phyloP scores from a whole-genome alignment of 2,888 invertebrate genomes.

The Choreutis nemorana region DNA sequence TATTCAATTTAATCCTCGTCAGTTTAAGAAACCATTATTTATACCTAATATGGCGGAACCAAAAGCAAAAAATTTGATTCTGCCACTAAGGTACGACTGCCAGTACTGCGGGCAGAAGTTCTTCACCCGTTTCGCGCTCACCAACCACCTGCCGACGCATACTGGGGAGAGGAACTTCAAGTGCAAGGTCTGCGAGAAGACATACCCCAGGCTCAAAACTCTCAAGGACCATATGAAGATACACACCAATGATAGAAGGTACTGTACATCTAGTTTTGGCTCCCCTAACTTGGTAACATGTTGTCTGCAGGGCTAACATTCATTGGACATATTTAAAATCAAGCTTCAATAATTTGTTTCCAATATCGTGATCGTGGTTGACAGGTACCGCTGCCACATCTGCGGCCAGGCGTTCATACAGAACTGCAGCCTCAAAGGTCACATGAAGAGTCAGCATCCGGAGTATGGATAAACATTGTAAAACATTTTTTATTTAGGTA shows the following conservation, averaged over 20 bases:
- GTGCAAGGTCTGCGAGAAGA: conserved; percentile 50
- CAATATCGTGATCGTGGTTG: no score
- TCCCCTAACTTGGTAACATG: no score
- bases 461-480: conserved; percentile 44
- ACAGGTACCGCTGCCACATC: conserved; percentile 25
- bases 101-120: conserved; percentile 52
- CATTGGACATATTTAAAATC: no score
- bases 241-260: conserved; percentile 45
- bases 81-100: conserved; percentile 53
- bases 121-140: conserved; percentile 49
- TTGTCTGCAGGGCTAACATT: no score
- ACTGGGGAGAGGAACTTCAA: conserved; percentile 50
- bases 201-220: conserved; percentile 46
- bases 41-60: no score
- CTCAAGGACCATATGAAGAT: conserved; percentile 48
- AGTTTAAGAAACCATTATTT: no score
- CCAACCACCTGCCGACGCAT: conserved; percentile 55
- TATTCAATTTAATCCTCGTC: no score
- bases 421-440: conserved; percentile 51
- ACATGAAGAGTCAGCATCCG: conserved; percentile 52
- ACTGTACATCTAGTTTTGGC: conserved; percentile 14
- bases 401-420: conserved; percentile 56
- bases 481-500: no score
- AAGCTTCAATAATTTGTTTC: no score
- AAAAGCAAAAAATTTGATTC: no score